Base-by-base conservation (phyloP, 1,140 invertebrate genomes). In the Melitaea cinxia region DNA sequence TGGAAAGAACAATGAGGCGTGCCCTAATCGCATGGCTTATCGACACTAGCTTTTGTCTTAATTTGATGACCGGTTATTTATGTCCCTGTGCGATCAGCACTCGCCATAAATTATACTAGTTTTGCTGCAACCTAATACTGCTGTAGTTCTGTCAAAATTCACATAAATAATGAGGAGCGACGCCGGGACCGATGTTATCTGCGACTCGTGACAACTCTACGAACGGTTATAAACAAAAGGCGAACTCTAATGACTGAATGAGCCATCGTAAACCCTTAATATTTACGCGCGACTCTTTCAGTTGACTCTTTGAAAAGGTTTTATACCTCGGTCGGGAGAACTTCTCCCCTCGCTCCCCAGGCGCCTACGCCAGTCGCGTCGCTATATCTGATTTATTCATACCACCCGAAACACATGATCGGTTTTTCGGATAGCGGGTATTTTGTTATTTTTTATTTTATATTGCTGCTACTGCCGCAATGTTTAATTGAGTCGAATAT, bases 301-400 rank as follows among this genome's bases (percentile, higher is more conserved):
- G 75, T 75, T 82, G 70, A 80, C 81, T 80, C 78, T 85, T 84
- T 83, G 70, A 78, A 81, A 79, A 83, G 81, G 79, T 85, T 88
- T 84, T 82, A 89, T 81, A 85, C 77, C 79, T 77, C 71, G 75
- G 67, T 63, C 68, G 72, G 73, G 69, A 73, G 73, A 72, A 53
- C 45, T 62, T 53, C 52, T 68, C 72, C 72, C 69, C 81, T 72
- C 73, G 60, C 56, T 78, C 82, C 79, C 78, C 64, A 71, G 77
- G 80, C 85, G 81, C 80, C 80, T 79, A 77, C 78, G 77, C 75
- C 77, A 73, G 71, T 78, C 78, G 68, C 78, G 73, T 67, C 78
- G 76, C 80, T 83, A 83, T 81, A 79, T 83, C 87, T 89, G 81
- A 89, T 89, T 89, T 88, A 89, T 89, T 88, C 82, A 89, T 83